phyloP scores from a whole-genome alignment of 2,888 invertebrate genomes.

The Chrysodeixis includens region DNA sequence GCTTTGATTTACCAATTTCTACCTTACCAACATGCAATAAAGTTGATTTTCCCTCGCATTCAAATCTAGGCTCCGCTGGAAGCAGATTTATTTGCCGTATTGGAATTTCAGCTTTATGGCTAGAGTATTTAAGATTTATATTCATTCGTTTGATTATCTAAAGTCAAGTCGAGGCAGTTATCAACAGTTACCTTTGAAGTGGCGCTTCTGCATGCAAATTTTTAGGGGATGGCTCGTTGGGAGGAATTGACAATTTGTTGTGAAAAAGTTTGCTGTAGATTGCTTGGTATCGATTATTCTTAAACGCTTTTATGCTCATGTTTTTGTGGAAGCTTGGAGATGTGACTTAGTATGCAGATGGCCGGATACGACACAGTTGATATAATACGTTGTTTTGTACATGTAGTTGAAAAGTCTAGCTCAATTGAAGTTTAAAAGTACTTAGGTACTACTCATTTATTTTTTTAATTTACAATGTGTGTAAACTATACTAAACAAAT shows the following conservation, averaged over 20 bases:
- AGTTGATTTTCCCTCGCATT: slow-evolving; percentile 18
- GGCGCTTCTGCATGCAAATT: slow-evolving; percentile 89
- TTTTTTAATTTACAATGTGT: no score
- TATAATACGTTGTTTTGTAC: no score
- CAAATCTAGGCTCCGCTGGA: slow-evolving; percentile 26
- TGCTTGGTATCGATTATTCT: slow-evolving; percentile 44
- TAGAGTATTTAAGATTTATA: slow-evolving; percentile 10
- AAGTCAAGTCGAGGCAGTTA: slow-evolving; percentile 74
- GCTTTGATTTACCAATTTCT: background rate
- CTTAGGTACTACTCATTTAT: no score
- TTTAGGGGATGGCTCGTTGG: slow-evolving; percentile 65
- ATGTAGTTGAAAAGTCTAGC: no score
- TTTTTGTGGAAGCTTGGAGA: no score
- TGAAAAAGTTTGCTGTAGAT: slow-evolving; percentile 58
- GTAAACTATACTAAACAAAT: no score
- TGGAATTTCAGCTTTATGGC: slow-evolving; percentile 36
- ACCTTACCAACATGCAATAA: background rate
- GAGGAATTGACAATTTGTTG: slow-evolving; percentile 78
- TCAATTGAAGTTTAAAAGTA: no score
- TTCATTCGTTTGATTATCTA: background rate
- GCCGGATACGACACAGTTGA: no score
- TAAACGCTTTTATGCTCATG: no score
- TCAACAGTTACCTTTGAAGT: slow-evolving; percentile 87
- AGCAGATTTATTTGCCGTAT: slow-evolving; percentile 9
- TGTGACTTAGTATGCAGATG: no score